Percentiles rank a stretch among this genome's conserved stretches.
phyloP scores from a whole-genome alignment of 2,113 vertebrate species.

The Eidolon helvum region DNA sequence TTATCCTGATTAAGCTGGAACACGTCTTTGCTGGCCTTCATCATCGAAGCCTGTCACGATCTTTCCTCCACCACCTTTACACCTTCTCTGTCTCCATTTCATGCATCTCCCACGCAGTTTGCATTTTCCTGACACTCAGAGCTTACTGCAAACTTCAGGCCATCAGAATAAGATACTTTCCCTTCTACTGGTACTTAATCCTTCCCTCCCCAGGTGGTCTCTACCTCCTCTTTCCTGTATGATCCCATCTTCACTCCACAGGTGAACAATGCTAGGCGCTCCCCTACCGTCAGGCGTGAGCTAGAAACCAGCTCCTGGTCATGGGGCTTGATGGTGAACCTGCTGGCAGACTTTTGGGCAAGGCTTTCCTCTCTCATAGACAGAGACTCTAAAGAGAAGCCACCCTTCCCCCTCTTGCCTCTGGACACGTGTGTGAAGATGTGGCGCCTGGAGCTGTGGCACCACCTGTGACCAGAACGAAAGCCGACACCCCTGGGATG shows the following conservation, averaged over 20 bases:
- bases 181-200: not conserved
- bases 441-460: not conserved
- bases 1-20: not conserved
- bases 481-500: not conserved
- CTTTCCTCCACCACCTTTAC: not conserved
- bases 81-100: not conserved
- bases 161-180: not conserved
- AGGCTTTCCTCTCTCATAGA: not conserved
- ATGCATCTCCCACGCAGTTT: too few relatives aligned
- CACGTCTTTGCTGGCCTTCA: not conserved
- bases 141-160: not conserved
- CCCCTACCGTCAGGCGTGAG: not conserved
- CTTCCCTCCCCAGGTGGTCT: not conserved
- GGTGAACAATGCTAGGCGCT: not conserved
- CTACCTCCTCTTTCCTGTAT: not conserved
- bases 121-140: not conserved
- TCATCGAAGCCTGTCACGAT: not conserved
- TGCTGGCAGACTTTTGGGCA: not conserved
- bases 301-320: not conserved
- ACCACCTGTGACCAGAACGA: not conserved
- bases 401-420: not conserved
- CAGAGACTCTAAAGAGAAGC: not conserved
- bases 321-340: not conserved
- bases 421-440: not conserved
- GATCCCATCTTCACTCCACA: not conserved